Base-by-base conservation (phyloP, 2,888 invertebrate species). In the Phyllotreta cruciferae region DNA sequence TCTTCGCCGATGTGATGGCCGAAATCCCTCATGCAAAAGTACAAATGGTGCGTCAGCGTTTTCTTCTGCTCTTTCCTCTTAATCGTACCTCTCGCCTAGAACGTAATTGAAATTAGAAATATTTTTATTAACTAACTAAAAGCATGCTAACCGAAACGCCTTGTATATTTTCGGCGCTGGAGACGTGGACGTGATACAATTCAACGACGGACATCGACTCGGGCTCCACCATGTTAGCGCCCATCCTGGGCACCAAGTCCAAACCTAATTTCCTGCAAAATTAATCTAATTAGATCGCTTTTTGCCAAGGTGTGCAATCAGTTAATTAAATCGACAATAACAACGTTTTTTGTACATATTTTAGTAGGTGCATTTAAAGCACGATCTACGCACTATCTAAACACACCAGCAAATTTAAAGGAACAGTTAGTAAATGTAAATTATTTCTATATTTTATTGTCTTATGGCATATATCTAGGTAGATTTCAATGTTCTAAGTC, bases 161-260 rank as follows among this genome's bases (percentile, higher is more conserved):
- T 72, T 84, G 84, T 36, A 89, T 88, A 74, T 89, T 90, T 72
- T 90, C 90, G n/a, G 89, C 89, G 75, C 90, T 90, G 70, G 86
- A 86, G 11, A 88, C 88, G 72, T 90, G 90, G 24, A 93, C 92
- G 77, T 93, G 88, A 81, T 95, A 93, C 11, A 97, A 85, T 74
- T 94, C 92, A 52, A 96, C 93, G 39, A 94, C 88, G 71, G 95
- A 95, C 83, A 94, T 91, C 53, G 90, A 87, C 75, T 94, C 94
- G 36, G 94, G 92, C 78, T 96, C 94, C 39, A 96, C 94, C 80
- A 94, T 94, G 77, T 94, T 89, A 34, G 93, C 91, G 37, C 94
- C 93, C 69, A 92, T 89, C 34, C 97, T 87, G 0, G 97, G 97
- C 24, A 97, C 96, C 77, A 97, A 82, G 82, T 97, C 97, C 77